A percentile compares a stretch with the other conserved stretches of the same genome.
phyloP scores from a whole-genome alignment of 1,140 invertebrate species.

The Ceratina australensis region DNA sequence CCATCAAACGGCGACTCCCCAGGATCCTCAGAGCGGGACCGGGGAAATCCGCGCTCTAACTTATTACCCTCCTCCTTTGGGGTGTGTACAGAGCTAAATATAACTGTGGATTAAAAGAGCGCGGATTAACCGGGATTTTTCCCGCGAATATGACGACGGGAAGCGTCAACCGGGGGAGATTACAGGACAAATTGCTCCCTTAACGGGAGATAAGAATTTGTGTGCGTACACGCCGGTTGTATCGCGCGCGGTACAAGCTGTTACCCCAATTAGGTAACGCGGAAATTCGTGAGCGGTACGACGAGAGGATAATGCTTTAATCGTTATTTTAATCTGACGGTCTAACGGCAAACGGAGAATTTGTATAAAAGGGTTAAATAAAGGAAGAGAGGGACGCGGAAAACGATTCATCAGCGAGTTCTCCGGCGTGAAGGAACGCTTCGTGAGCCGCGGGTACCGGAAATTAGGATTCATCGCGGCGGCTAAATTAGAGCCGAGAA shows the following conservation, averaged over 20 bases:
- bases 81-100: not conserved
- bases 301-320: not conserved
- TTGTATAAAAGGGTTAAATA: not conserved
- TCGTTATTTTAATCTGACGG: not conserved
- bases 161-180: not conserved
- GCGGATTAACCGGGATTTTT: slow-evolving; percentile 35
- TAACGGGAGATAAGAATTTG: slow-evolving; percentile 1
- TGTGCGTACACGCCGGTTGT: no score
- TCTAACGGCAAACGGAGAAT: not conserved
- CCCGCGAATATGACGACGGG: not conserved
- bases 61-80: slow-evolving; percentile 14
- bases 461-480: slow-evolving; percentile 66
- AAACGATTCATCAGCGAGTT: slow-evolving; percentile 6
- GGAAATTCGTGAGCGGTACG: no score
- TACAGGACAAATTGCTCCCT: slow-evolving; percentile 9
- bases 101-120: slow-evolving; percentile 27
- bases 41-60: slow-evolving; percentile 21
- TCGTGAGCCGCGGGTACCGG: slow-evolving; percentile 32
- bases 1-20: slow-evolving; percentile 29
- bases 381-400: not conserved
- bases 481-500: slow-evolving; percentile 65
- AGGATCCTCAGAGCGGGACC: not conserved
- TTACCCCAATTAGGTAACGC: no score
- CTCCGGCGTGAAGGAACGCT: not conserved
- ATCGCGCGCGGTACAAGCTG: no score